phyloP scores from a whole-genome alignment of 2,113 vertebrate genomes.

The Plectropomus leopardus region DNA sequence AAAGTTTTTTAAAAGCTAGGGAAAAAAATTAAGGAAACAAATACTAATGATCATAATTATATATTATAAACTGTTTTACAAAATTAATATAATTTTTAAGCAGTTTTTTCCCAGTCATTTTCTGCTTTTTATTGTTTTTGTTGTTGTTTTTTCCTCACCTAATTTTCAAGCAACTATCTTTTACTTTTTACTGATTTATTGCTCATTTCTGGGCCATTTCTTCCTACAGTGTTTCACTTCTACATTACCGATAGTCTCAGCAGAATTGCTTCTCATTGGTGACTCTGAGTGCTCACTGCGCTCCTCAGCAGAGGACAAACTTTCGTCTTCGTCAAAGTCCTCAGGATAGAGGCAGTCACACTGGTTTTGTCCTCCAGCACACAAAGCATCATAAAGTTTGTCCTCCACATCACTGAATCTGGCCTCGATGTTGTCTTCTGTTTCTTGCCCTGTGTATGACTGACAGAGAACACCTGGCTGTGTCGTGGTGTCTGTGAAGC shows the following conservation, averaged over 20 bases:
- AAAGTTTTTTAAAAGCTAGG: no score
- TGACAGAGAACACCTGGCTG: conserved; percentile 27
- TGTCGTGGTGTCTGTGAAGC: conserved; percentile 17
- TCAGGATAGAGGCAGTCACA: conserved; percentile 78
- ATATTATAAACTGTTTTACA: no score
- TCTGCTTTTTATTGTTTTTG: no score
- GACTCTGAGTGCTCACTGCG: conserved; percentile 41
- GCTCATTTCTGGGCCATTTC: no score
- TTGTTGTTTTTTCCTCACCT: no score
- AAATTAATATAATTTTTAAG: no score
- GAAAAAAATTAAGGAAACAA: no score
- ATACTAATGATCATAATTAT: no score
- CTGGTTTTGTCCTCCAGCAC: conserved; percentile 66
- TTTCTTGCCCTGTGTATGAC: conserved; percentile 6
- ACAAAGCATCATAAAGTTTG: conserved; percentile 43
- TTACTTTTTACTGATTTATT: no score
- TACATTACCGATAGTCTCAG: conserved; percentile 55
- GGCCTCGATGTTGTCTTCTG: neutral
- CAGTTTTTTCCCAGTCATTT: no score
- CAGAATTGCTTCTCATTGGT: conserved; percentile 51
- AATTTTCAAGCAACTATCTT: no score
- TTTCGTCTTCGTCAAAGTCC: conserved; percentile 86
- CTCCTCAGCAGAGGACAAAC: conserved; percentile 73
- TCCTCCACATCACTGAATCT: conserved; percentile 13
- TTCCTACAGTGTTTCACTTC: neutral